A percentile compares a stretch with the other conserved stretches of the same genome.
phyloP scores from a whole-genome alignment of 2,797 vertebrate genomes.

The Lithobates pipiens region DNA sequence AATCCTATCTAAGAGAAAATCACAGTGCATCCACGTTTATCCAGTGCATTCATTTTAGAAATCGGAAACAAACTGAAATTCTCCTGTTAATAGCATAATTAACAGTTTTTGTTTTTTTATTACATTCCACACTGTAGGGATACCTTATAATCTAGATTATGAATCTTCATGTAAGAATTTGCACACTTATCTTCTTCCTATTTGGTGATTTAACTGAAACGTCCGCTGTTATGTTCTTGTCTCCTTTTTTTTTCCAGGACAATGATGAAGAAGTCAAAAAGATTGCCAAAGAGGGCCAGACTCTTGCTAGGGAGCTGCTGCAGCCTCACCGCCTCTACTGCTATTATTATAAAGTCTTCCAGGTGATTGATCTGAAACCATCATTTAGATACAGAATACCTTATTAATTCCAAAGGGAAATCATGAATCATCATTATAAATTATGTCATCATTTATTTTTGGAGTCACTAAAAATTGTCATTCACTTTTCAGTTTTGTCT shows the following conservation, averaged over 20 bases:
- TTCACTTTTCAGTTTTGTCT: no score
- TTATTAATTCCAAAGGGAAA: no score
- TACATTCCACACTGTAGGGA: neutral
- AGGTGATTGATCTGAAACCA: constrained; percentile 60
- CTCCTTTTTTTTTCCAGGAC: constrained; percentile 70
- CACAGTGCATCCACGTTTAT: no score
- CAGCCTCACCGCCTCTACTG: constrained; percentile 87
- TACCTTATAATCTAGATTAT: neutral
- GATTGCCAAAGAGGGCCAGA: constrained; percentile 82
- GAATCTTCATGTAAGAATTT: neutral
- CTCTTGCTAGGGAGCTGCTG: constrained; percentile 78
- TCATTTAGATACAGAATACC: no score
- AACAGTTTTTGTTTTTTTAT: no score
- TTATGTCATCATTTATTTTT: neutral
- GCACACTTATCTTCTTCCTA: neutral
- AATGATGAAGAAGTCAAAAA: constrained; percentile 79
- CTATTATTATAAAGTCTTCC: constrained; percentile 85
- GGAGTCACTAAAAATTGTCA: neutral
- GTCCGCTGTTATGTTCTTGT: neutral
- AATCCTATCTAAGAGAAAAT: no score
- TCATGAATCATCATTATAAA: neutral
- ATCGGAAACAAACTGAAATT: neutral
- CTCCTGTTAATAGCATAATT: neutral
- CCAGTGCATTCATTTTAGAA: neutral
- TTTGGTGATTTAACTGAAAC: neutral